Conservation (phyloP, 2,888 invertebrate genomes). For the Drosophila pullipes region DNA sequence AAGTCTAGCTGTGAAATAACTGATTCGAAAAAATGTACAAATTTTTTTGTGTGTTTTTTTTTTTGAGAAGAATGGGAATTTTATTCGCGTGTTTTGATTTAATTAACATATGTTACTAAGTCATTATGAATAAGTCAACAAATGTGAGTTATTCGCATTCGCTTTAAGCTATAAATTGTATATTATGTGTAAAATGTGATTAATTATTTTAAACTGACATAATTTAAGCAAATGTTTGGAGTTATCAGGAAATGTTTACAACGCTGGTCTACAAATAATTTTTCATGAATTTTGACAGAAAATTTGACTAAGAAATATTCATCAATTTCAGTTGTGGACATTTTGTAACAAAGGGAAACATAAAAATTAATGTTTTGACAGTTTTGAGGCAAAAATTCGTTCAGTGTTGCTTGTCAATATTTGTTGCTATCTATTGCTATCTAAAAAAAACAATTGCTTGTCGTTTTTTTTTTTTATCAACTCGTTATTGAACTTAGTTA, state of each 20-base stretch:
- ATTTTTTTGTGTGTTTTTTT: not conserved
- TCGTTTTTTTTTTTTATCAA: not conserved
- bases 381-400: not conserved
- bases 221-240: not conserved
- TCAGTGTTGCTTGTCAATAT: conserved; percentile 2
- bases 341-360: too few relatives aligned
- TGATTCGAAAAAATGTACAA: not conserved
- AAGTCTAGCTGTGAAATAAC: not conserved
- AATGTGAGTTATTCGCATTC: not conserved
- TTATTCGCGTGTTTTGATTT: conserved; percentile 1
- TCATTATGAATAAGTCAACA: not conserved
- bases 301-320: not conserved
- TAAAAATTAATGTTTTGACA: not conserved
- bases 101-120: conserved; percentile 20
- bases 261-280: not conserved
- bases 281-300: not conserved
- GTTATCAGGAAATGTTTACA: not conserved
- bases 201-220: not conserved
- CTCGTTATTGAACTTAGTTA: conserved; percentile 1
- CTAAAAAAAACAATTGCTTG: not conserved
- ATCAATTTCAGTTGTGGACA: not conserved
- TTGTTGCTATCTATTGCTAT: conserved; percentile 18
- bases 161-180: not conserved
- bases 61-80: not conserved
- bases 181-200: not conserved